Evolutionary conservation across 2,888 invertebrate species (phyloP).

Genomic region (Galerucella nymphaeae): DNA sequence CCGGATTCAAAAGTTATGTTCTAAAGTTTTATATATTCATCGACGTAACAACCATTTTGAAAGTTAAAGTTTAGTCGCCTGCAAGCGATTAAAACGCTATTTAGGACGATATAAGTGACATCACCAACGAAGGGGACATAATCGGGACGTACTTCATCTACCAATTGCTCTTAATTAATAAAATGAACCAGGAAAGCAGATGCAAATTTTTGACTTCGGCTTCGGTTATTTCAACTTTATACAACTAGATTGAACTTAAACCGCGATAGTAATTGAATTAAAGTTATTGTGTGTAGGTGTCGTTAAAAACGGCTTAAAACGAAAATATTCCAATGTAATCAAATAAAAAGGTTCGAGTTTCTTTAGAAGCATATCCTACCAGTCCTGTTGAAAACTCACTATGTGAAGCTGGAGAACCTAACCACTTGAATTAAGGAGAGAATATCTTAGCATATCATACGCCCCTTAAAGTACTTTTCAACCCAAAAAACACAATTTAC

Average conservation of each 20-base stretch:
- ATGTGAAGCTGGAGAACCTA: too few species aligned
- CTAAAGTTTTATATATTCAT: conserved; percentile 10
- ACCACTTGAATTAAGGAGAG: too few species aligned
- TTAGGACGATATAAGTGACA: conserved; percentile 23
- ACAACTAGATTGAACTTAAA: neutral
- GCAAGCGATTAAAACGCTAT: conserved; percentile 16
- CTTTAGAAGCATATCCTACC: too few species aligned
- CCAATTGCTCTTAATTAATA: conserved; percentile 33
- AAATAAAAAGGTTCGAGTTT: too few species aligned
- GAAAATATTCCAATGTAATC: too few species aligned
- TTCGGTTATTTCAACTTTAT: neutral
- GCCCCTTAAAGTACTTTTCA: too few species aligned
- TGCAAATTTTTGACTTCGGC: neutral
- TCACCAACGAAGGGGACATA: conserved; percentile 24
- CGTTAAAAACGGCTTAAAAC: too few species aligned
- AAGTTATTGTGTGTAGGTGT: too few species aligned
- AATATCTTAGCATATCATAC: too few species aligned
- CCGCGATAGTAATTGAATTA: too few species aligned
- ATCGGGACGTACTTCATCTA: conserved; percentile 34
- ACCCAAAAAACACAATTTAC: too few species aligned
- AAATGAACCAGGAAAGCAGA: conserved; percentile 24
- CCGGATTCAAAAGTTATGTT: neutral
- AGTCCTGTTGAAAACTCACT: too few species aligned
- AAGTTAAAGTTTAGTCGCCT: conserved; percentile 7
- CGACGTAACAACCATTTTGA: neutral